Evolutionary conservation across 2,797 vertebrate species (phyloP).

Genomic region (Falco columbarius): DNA sequence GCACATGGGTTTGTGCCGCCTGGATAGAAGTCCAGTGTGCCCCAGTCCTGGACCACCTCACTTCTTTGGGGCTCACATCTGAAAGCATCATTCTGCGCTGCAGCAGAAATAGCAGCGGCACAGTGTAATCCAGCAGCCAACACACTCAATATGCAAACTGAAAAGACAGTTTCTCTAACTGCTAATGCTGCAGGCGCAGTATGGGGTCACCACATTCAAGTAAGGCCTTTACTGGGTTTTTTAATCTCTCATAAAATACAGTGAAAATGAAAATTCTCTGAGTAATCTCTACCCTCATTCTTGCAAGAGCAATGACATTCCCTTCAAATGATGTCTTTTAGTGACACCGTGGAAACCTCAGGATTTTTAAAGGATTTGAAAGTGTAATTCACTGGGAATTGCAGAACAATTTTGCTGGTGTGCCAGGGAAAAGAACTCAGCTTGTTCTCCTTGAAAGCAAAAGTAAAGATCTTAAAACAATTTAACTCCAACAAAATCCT

Average conservation of each 20-base stretch:
- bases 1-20: neutral
- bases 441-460: neutral
- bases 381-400: neutral
- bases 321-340: neutral
- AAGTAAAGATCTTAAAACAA: neutral
- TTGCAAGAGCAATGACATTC: neutral
- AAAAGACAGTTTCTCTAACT: neutral
- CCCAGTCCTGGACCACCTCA: neutral
- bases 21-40: rapidly evolving
- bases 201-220: neutral
- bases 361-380: neutral
- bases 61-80: neutral
- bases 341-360: conserved; percentile 9
- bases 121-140: neutral
- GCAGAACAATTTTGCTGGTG: neutral
- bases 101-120: neutral
- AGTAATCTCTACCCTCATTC: neutral
- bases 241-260: neutral
- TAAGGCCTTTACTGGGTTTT: neutral
- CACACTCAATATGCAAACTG: neutral
- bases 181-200: neutral
- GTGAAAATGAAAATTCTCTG: neutral
- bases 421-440: neutral
- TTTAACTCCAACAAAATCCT: neutral
- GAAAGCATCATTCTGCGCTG: neutral